Base-by-base conservation (phyloP, 1,140 invertebrate species). In the Chironomus tepperi region DNA sequence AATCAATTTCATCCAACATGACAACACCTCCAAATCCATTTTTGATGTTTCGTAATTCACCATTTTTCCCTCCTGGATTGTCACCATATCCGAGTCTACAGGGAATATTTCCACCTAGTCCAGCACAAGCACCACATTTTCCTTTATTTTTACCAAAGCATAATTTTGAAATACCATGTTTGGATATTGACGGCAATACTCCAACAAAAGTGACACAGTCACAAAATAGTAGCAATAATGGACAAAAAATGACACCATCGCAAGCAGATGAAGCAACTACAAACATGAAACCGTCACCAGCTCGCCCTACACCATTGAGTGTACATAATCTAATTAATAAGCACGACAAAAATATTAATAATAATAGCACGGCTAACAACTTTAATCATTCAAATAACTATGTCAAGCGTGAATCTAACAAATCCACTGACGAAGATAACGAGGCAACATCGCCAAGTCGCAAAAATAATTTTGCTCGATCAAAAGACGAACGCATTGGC, bases 221-320 rank as follows among this genome's bases (percentile, higher is more conserved):
- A 34, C 24, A 34, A 34, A 34, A 78, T 16, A 18, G 57, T 79
- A 0, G 78, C 80, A 1, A 75, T 77, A 3, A 80, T 80, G 10
- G 76, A 79, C 7, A 84, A 79, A 86, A 87, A 80, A 84, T 89
- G 1, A 89, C 89, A 42, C 88, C 89, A 12, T 85, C 88, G 2
- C 87, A 87, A 5, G 86, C 82, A 3, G 88, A 90, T 78, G 89
- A 91, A 80, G 87, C 88, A 1, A 85, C 83, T 9, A 85, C 86
- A 7, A 87, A 86, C 76, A 84, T 87, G 70, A 84, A 87, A 75
- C 88, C 88, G 7, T 90, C 89, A 10, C 89, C 89, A 16, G 85
- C 87, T 0, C 83, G 87, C 77, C 87, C 87, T 6, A 84, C 81
- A 42, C 47, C 73, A 72, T 74, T 43, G 16, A 73, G 70, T 24